A percentile compares a stretch with the other conserved stretches of the same genome.
phyloP scores from a whole-genome alignment of 2,888 invertebrate species.

The Metellina segmentata region DNA sequence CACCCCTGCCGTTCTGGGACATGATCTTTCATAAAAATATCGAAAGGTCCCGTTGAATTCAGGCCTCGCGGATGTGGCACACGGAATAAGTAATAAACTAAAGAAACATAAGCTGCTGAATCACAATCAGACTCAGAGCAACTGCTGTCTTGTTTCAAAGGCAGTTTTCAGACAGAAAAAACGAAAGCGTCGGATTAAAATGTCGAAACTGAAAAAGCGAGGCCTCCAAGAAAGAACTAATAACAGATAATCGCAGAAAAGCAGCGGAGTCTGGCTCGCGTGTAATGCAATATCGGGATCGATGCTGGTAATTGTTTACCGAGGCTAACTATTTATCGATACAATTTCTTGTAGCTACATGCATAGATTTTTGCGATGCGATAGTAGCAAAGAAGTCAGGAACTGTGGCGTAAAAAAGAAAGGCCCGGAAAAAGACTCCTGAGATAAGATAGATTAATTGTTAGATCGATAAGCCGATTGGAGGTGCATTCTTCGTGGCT shows the following conservation, averaged over 20 bases:
- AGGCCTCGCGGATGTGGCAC: too few relatives aligned
- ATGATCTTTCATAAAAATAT: too few relatives aligned
- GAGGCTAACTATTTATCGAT: conserved; percentile 60
- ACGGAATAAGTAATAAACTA: too few relatives aligned
- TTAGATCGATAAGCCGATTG: conserved; percentile 72
- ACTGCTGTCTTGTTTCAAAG: neutral
- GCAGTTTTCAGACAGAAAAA: neutral
- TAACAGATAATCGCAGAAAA: neutral
- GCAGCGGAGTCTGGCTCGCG: conserved; percentile 25
- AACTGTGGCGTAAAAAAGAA: conserved; percentile 54
- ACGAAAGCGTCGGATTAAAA: neutral
- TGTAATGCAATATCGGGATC: conserved; percentile 60
- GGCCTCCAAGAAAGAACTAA: conserved; percentile 11
- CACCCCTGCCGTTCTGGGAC: too few relatives aligned
- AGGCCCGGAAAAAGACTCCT: conserved; percentile 40
- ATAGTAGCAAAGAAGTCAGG: conserved; percentile 61
- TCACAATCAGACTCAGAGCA: too few relatives aligned
- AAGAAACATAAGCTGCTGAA: too few relatives aligned
- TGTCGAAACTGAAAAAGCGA: neutral
- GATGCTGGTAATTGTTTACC: conserved; percentile 63
- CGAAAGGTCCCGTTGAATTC: too few relatives aligned
- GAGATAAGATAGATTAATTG: conserved; percentile 72
- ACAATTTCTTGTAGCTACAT: conserved; percentile 62
- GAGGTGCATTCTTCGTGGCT: conserved; percentile 68
- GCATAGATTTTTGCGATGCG: conserved; percentile 63